Base-by-base conservation (phyloP, 2,797 vertebrate genomes). In the Rhinichthys osculus region DNA sequence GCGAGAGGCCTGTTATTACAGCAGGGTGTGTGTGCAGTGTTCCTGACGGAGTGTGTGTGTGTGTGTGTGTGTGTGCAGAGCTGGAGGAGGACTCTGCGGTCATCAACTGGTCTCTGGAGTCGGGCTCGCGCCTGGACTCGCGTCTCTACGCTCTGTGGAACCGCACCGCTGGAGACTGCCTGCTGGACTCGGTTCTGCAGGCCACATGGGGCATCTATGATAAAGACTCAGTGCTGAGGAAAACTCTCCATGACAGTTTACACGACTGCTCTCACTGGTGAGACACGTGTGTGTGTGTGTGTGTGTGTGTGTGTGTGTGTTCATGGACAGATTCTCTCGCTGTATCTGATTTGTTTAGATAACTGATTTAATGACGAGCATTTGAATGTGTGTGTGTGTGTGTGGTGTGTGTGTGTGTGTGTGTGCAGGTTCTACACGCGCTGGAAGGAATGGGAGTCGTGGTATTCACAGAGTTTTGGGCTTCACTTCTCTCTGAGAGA, bases 371-470 rank as follows among this genome's bases (percentile, higher is more conserved):
- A 64, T 30, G 59, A 64, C 5, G 5, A 64, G n/a, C 5, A 2
- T 62, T 62, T 62, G n/a, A 62, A 14, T 3, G 57, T 62, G 27
- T 30, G 44, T 52, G 13, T 74, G 23, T 35, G 9, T n/a, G 8
- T 59, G 19, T 23, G n/a, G 17, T 59, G 42, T 89, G 27, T 42
- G 47, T 64, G 17, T 86, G 85, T 84, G 44, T 86, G 81, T 87
- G 64, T 85, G 42, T 52, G n/a, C 73, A 99, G 98, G 98, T 99
- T 99, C 93, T 99, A 98, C 82, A 97, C 96, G 0, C 97, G 98
- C 81, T 99, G 97, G 98, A 99, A 99, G 96, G 97, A 99, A 90
- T 98, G 97, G 98, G 98, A 99, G 88, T 99, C 98, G 0, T 99
- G 97, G 97, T 99, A 98, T 91, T 99, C 97, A 47, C 98, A 99